Percentiles rank a stretch among this genome's conserved stretches.
Conservation (phyloP, 2,888 invertebrate genomes). For the Uloborus plumipes region DNA sequence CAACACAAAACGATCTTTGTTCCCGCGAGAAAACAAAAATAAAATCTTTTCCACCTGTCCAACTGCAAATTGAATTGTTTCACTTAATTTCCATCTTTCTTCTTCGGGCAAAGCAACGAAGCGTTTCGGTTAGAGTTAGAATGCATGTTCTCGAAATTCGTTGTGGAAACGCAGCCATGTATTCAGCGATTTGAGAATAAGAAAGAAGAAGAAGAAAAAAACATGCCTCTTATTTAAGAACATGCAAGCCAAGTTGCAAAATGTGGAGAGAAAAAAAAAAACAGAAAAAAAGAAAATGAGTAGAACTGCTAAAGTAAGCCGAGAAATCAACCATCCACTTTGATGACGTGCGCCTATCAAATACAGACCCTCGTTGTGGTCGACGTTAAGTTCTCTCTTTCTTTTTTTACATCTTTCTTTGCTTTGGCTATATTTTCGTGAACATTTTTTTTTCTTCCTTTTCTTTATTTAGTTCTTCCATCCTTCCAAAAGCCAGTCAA, state of each 20-base stretch:
- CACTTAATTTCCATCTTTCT: too few species aligned
- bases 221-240: too few species aligned
- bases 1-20: too few species aligned
- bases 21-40: too few species aligned
- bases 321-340: constrained; percentile 20
- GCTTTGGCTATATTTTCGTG: constrained; percentile 15
- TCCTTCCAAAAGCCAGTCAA: constrained; percentile 51
- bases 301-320: constrained; percentile 27
- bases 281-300: constrained; percentile 1
- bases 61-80: too few species aligned
- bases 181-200: too few species aligned
- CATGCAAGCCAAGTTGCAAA: constrained; percentile 1
- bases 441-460: constrained; percentile 9
- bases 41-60: too few species aligned
- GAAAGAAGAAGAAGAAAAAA: too few species aligned
- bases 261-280: constrained; percentile 15
- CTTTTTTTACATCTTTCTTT: constrained; percentile 20
- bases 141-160: too few species aligned
- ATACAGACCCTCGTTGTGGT: constrained; percentile 52
- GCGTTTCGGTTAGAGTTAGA: too few species aligned
- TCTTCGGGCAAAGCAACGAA: too few species aligned
- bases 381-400: constrained; percentile 13
- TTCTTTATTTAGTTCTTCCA: constrained; percentile 27
- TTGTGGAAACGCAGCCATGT: too few species aligned
- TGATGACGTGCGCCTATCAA: constrained; percentile 46